A percentile compares a stretch with the other conserved stretches of the same genome.
phyloP scores from a whole-genome alignment of 1,140 invertebrate genomes.

The Zaprionus camerounensis region DNA sequence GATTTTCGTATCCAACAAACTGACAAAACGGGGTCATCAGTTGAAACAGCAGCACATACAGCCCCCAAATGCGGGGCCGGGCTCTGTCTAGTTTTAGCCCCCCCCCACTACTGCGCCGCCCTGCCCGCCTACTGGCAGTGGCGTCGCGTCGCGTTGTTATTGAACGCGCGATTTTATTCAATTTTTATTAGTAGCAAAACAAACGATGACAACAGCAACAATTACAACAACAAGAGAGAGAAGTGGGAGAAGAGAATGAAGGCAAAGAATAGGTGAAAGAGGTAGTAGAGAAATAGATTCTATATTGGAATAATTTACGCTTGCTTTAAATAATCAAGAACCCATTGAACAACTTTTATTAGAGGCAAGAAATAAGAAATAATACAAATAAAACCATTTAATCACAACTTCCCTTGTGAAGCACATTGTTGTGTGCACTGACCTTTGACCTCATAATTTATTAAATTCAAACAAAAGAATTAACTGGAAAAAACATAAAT shows the following conservation, averaged over 20 bases:
- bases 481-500: background rate
- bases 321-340: constrained; percentile 9
- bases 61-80: constrained; percentile 34
- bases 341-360: constrained; percentile 2
- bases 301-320: constrained; percentile 36
- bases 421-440: background rate
- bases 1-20: constrained; percentile 54
- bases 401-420: background rate
- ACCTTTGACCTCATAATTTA: background rate
- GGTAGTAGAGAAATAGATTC: constrained; percentile 7
- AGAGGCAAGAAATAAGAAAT: background rate
- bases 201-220: constrained; percentile 27
- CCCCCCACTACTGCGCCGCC: background rate
- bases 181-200: constrained; percentile 68
- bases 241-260: background rate
- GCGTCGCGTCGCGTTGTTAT: constrained; percentile 48
- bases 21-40: constrained; percentile 62
- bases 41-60: constrained; percentile 12
- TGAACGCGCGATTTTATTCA: constrained; percentile 80
- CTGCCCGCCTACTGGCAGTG: no score
- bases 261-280: background rate
- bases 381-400: background rate
- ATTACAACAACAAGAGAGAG: constrained; percentile 22
- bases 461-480: background rate
- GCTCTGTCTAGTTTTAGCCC: constrained; percentile 7